These are phyloP conservation scores for Pandemis cinnamomeana DNA, from an alignment of 2,888 invertebrate genomes.

Conservation along the genomic window DNA sequence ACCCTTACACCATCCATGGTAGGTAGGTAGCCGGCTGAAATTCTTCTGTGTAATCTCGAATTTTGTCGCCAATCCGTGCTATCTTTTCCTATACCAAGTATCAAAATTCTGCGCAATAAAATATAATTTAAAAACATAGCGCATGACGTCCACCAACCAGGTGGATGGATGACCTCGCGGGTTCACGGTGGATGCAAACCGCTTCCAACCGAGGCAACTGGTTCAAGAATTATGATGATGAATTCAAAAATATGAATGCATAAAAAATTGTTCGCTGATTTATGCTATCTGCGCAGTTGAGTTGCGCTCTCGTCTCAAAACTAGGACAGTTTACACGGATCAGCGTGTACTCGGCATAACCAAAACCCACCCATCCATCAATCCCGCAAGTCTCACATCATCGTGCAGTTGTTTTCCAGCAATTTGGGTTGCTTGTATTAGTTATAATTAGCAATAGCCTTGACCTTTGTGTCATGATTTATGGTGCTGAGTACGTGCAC, in stretches of 20 bases:
- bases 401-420: slow-evolving; percentile 21
- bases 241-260: not conserved
- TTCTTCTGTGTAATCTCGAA: too few species aligned
- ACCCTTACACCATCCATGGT: too few species aligned
- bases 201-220: too few species aligned
- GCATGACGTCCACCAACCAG: too few species aligned
- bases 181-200: too few species aligned
- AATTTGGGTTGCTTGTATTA: slow-evolving; percentile 20
- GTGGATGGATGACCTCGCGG: too few species aligned
- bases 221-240: too few species aligned
- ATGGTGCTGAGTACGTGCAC: slow-evolving; percentile 12
- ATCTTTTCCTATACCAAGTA: too few species aligned
- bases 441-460: slow-evolving; percentile 24
- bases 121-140: too few species aligned
- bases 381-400: not conserved
- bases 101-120: too few species aligned
- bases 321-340: slow-evolving; percentile 22
- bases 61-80: too few species aligned
- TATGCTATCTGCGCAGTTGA: not conserved
- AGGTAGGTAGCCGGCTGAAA: too few species aligned
- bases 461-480: slow-evolving; percentile 26
- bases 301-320: not conserved
- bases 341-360: not conserved
- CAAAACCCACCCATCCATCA: slow-evolving; percentile 21
- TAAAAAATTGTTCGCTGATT: not conserved